Evolutionary conservation across 2,113 vertebrate species (phyloP), one percentile per base, ranked within the genome.

Genomic region (Charadrius vociferus): DNA sequence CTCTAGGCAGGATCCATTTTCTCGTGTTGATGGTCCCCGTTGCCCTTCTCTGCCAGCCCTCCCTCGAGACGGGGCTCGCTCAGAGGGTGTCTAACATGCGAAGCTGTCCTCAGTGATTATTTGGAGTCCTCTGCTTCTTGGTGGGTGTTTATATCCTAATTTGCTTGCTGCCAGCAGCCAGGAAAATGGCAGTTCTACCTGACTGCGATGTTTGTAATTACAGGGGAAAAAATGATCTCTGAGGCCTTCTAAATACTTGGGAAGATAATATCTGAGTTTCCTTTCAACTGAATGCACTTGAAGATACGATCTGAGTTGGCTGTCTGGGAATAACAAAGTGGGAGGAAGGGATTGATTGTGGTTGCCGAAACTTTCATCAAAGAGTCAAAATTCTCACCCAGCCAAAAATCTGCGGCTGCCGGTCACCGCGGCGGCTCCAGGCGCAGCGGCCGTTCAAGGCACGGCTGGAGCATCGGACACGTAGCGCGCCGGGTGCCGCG

Each of bases 211-310:
- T 73, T 90, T 79, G 50, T 88, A 93, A 94, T 94, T 93, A 78
- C 63, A 86, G 79, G 70, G n/a, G 41, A 9, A 82, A 88, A 87
- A 92, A 52, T 79, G 6, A 87, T 88, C 74, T 96, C 58, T 43
- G 66, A 94, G 94, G 82, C 79, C 59, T 88, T 88, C 88, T 70
- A 45, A 97, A 96, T 96, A 93, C 73, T 93, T 88, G 75, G 63
- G 82, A 80, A 93, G 93, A 96, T 95, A 81, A 43, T 92, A 97
- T 95, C 92, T 86, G 85, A 81, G 80, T 81, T 96, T 94, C 88
- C 92, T 97, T 95, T 96, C 93, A 96, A 92, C 94, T 70, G 88
- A 88, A 82, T 77, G 55, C 75, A 81, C 82, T 95, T 93, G 93
- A 82, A 96, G 96, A 97, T 97, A 96, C 0, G 2, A 94, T 96